Conservation (phyloP, 1,140 invertebrate species). For the Euborellia annulipes region DNA sequence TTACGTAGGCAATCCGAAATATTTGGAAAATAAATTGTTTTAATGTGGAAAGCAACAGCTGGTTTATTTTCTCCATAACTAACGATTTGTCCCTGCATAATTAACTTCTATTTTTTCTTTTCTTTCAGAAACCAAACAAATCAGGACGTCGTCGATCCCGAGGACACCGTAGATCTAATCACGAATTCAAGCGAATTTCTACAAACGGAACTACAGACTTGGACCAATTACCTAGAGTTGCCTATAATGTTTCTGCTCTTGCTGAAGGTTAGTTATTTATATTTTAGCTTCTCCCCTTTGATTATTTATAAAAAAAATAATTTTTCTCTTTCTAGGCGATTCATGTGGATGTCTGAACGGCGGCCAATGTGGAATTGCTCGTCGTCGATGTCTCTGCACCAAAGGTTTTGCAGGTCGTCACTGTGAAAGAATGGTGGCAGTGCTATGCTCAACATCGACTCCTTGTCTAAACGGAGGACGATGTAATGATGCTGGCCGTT, state of each 20-base stretch:
- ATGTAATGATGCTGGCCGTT: conserved; percentile 11
- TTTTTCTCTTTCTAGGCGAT: not conserved
- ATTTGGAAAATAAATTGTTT: too few species aligned
- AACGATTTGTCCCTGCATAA: too few species aligned
- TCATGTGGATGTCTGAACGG: conserved; percentile 15
- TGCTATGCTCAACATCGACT: conserved; percentile 2
- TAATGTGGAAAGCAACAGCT: too few species aligned
- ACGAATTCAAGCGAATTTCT: not conserved
- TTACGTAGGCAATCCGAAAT: too few species aligned
- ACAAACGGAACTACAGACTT: not conserved
- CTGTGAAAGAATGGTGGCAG: conserved; percentile 11
- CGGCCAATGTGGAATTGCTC: conserved; percentile 12
- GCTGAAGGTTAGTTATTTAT: too few species aligned
- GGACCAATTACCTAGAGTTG: too few species aligned
- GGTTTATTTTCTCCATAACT: too few species aligned
- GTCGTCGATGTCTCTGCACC: conserved; percentile 15
- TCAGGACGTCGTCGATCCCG: not conserved
- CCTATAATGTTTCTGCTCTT: too few species aligned
- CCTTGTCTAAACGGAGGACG: conserved; percentile 14
- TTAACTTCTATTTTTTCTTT: not conserved
- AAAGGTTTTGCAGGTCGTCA: conserved; percentile 14
- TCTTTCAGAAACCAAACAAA: too few species aligned
- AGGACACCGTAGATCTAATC: not conserved
- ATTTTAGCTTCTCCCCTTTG: too few species aligned
- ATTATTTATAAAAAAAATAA: not conserved